Evolutionary conservation across 2,888 invertebrate genomes (phyloP), one percentile per base, ranked within the genome.

Genomic region (Archips crataeganus): DNA sequence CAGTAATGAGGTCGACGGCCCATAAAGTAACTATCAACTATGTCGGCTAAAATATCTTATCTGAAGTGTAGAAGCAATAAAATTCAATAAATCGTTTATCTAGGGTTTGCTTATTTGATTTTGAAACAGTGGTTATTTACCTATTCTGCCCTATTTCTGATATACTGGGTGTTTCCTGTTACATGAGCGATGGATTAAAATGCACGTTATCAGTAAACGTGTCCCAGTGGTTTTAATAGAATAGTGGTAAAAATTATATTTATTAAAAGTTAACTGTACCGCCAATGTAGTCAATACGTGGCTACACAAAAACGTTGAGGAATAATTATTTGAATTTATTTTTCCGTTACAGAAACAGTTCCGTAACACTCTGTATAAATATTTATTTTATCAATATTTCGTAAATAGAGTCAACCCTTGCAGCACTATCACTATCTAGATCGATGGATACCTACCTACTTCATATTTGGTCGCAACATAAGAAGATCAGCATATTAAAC

Each of bases 21-120:
- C 78, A 83, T 86, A 82, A 85, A 85, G 82, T 75, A 51, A 72
- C 77, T 23, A 79, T 78, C 81, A 75, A 78, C 75, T 70, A 78
- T 75, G 79, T 79, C 77, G 70, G 71, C 77, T 71, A 76, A 65
- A 77, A 78, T 80, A 76, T 80, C 77, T 79, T 80, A 82, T 80
- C 78, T 77, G 74, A 61, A 79, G 77, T 72, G 79, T 75, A 64
- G 74, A 74, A 70, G 75, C 76, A 74, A 72, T 81, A 78, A 78
- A 79, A 74, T 70, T 75, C 76, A 74, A 72, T 81, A 78, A 78
- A 79, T 78, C 73, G 76, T 77, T 77, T 77, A 79, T 78, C 77
- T 77, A 49, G 54, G 45, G 23, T 59, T 69, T 51, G 64, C 51
- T 73, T 59, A 64, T 73, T 64, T 59, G 39, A 67, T 67, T 68